These are phyloP conservation scores for Hetaerina americana DNA, from an alignment of 1,140 invertebrate genomes.

Conservation along the genomic window DNA sequence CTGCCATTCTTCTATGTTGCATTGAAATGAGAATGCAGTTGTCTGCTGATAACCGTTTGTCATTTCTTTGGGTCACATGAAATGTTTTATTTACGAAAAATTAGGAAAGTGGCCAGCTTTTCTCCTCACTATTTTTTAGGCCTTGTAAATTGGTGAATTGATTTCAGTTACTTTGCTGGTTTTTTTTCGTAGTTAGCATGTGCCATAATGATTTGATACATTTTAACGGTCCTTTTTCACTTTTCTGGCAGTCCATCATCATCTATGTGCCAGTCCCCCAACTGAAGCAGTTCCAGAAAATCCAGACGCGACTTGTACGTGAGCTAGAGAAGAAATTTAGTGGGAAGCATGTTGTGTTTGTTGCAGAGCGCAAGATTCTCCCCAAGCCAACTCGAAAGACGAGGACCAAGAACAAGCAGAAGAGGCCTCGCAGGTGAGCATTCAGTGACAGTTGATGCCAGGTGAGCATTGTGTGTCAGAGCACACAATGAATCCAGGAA, in stretches of 20 bases:
- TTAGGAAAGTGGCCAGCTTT: no score
- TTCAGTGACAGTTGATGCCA: no score
- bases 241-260: slow-evolving; percentile 73
- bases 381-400: slow-evolving; percentile 96
- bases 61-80: no score
- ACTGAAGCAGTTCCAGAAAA: slow-evolving; percentile 92
- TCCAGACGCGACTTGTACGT: slow-evolving; percentile 88
- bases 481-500: no score
- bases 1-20: no score
- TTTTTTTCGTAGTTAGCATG: slow-evolving; percentile 5
- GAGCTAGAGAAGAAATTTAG: slow-evolving; percentile 99
- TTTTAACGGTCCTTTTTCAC: no score
- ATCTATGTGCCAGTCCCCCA: slow-evolving; percentile 99
- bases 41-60: no score
- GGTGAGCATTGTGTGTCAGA: no score
- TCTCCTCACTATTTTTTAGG: no score
- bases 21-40: no score
- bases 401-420: slow-evolving; percentile 89
- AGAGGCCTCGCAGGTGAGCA: slow-evolving; percentile 74
- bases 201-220: neutral
- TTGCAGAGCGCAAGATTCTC: slow-evolving; percentile 94
- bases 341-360: slow-evolving; percentile 96
- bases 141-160: no score
- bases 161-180: slow-evolving; percentile 9
- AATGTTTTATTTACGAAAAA: no score